Base-by-base conservation (phyloP, 2,888 invertebrate species). In the Lapara coniferarum region DNA sequence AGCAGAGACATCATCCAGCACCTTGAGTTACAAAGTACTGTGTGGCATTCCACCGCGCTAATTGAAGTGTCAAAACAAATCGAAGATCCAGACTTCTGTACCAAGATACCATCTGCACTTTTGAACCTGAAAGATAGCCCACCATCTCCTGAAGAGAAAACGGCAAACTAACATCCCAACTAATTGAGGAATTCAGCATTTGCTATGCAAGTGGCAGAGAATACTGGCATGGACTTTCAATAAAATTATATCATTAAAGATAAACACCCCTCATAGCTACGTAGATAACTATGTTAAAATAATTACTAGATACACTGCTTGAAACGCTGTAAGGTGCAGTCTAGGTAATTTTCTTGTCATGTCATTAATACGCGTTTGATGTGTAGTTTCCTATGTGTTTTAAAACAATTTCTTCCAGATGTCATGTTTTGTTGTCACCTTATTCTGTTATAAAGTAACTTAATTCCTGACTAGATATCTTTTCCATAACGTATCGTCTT, bases 291-390 rank as follows among this genome's bases (percentile, higher is more conserved):
- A 78, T 75, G 73, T 53, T 70, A 66, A 74, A 67, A 73, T 77
- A 78, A 80, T 74, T 78, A 78, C 67, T 68, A 51, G 63, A 66
- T 58, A 70, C 67, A 70, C 70, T 55, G 16, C 56, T 70, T 49
- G 70, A 68, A 70, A 68, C 70, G 76, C 74, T 70, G 69, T 66
- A 68, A 74, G 74, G 73, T 74, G 75, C 73, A 75, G 72, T 68
- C 70, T 58, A 73, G 75, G 73, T 72, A 81, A 83, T 83, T 82
- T 83, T 78, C 81, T 75, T 81, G 82, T 83, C 83, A 78, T 75
- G 73, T 73, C 46, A 73, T 78, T 81, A 78, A 81, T 80, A 81
- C 72, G 78, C 77, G 75, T 81, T 80, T 81, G 81, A 83, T 78
- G 79, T 77, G 78, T 76, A 76, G 75, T 77, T 81, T 81, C 81